Percentiles rank a stretch among this genome's conserved stretches.
Evolutionary conservation across 1,140 invertebrate species (phyloP).

Genomic region (Aphelinus atriplicis): DNA sequence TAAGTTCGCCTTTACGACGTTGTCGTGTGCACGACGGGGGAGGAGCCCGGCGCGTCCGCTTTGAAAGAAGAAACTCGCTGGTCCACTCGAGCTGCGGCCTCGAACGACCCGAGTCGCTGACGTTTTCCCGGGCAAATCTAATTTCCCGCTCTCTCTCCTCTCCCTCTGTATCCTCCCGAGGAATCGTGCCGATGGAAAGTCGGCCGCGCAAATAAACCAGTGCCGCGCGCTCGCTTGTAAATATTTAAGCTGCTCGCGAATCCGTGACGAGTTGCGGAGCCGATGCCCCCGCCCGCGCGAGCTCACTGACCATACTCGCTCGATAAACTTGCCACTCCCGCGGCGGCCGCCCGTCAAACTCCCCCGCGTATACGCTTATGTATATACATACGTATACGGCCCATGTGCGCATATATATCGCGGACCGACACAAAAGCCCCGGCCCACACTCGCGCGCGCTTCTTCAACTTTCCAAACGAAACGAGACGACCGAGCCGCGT

Average conservation of each 20-base stretch:
- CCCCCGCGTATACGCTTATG: no score
- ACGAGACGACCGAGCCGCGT: no score
- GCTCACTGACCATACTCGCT: constrained; percentile 4
- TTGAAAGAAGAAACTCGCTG: constrained; percentile 36
- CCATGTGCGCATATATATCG: no score
- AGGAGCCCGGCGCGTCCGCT: background rate
- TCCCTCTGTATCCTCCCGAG: background rate
- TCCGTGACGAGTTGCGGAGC: constrained; percentile 22
- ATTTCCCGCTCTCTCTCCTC: constrained; percentile 27
- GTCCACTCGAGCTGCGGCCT: background rate
- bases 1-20: constrained; percentile 34
- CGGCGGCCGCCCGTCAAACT: no score
- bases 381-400: no score
- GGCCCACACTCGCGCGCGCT: no score
- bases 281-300: constrained; percentile 41
- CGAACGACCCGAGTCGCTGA: constrained; percentile 29
- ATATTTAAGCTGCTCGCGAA: constrained; percentile 53
- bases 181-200: constrained; percentile 33
- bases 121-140: constrained; percentile 34
- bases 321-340: constrained; percentile 12
- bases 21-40: background rate
- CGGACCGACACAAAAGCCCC: no score
- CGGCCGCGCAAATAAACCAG: constrained; percentile 4
- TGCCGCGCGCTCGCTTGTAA: constrained; percentile 19
- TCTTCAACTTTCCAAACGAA: no score